A percentile compares a stretch with the other conserved stretches of the same genome.
These are phyloP conservation scores for Hydroisotoma schaefferi DNA, from an alignment of 2,888 invertebrate genomes.

Conservation along the genomic window DNA sequence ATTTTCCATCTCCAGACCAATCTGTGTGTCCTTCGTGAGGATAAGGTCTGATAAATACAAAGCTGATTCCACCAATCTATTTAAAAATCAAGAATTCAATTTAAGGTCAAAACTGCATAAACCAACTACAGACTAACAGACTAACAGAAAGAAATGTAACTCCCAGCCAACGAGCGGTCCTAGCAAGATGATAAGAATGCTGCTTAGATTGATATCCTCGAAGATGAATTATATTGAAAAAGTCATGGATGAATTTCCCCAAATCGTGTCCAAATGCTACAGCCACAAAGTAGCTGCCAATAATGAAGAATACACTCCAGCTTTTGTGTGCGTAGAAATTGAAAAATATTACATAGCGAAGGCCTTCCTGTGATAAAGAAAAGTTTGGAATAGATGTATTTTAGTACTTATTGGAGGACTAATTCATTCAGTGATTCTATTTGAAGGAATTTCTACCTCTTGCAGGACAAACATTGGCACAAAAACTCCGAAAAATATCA, in stretches of 20 bases:
- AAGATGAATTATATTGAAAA: conserved; percentile 41
- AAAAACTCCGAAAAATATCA: conserved; percentile 18
- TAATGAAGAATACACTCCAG: conserved; percentile 22
- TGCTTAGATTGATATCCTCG: conserved; percentile 29
- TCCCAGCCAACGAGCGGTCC: conserved; percentile 11
- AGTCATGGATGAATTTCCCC: conserved; percentile 37
- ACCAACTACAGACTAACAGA: background rate
- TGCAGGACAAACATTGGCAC: conserved; percentile 22
- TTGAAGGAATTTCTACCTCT: background rate
- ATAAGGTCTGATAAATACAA: conserved; percentile 10
- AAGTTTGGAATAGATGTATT: conserved; percentile 1
- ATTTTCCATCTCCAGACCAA: background rate
- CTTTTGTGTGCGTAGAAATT: conserved; percentile 25
- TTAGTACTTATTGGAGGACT: conserved; percentile 6
- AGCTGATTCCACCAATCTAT: conserved; percentile 9
- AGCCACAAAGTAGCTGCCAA: conserved; percentile 26
- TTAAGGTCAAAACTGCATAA: background rate
- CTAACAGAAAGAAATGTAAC: conserved; percentile 11
- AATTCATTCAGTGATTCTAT: too few species aligned
- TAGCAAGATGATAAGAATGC: conserved; percentile 22
- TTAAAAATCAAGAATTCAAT: background rate
- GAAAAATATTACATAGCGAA: conserved; percentile 30
- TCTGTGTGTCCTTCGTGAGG: conserved; percentile 21
- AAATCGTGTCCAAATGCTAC: conserved; percentile 35
- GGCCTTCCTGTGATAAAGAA: conserved; percentile 29